phyloP scores from a whole-genome alignment of 2,888 invertebrate genomes.

The Anthoptus insignis region DNA sequence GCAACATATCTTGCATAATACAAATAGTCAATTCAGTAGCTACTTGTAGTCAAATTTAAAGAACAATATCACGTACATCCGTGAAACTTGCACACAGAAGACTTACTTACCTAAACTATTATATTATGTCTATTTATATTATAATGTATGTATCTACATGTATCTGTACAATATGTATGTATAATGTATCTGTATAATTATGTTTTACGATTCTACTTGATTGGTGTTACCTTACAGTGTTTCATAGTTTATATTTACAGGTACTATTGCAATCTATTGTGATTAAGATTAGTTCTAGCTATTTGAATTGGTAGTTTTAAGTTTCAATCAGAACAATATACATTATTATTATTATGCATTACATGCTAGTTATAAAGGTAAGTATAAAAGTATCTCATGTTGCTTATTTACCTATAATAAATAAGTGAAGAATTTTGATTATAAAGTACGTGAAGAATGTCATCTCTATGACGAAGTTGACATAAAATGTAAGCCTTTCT shows the following conservation, averaged over 20 bases:
- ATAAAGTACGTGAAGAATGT: too few species aligned
- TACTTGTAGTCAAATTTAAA: too few species aligned
- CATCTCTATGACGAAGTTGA: too few species aligned
- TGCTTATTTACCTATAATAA: not conserved
- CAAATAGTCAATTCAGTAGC: not conserved
- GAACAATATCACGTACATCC: not conserved
- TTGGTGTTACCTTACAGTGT: slow-evolving; percentile 33
- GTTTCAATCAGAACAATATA: slow-evolving; percentile 10
- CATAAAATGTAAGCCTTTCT: too few species aligned
- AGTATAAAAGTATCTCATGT: not conserved
- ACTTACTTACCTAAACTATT: too few species aligned
- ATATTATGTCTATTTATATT: too few species aligned
- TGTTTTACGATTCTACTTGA: slow-evolving; percentile 16
- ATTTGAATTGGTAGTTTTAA: not conserved
- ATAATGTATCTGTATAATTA: slow-evolving; percentile 5
- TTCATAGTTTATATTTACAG: slow-evolving; percentile 21
- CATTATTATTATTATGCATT: not conserved
- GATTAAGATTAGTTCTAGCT: not conserved
- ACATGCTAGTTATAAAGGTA: too few species aligned
- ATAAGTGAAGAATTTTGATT: too few species aligned
- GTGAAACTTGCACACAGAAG: not conserved
- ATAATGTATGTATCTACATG: slow-evolving; percentile 3
- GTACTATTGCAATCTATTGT: slow-evolving; percentile 3
- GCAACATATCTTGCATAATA: too few species aligned
- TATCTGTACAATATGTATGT: not conserved